Evolutionary conservation across 64 coral and sea anemone species (phyloP), one percentile per base, ranked within the genome.

Genomic region (Cladopsammia gracilis): DNA sequence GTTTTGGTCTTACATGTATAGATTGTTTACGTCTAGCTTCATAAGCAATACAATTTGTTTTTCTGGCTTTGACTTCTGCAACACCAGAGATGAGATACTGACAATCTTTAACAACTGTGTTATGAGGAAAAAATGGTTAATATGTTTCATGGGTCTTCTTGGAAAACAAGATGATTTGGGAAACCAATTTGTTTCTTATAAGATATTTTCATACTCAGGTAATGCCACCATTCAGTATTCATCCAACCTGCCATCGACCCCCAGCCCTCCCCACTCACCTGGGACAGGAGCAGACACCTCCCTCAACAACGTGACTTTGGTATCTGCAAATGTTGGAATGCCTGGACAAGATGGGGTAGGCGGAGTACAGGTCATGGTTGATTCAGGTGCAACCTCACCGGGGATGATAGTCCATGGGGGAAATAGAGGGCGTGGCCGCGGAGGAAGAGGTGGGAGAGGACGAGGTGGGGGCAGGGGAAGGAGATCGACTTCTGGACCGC

Each of bases 401-500:
- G 96, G 88, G 24, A 48, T 94, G 72, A 69, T 96, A 44, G 95
- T 92, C 3, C 81, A 87, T 26, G 82, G 87, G n/a, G 81, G 69
- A 22, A 88, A 92, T 62, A 94, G 96, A 94, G 92, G 81, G 64
- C 87, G 96, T 79, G 92, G 92, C 51, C 90, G 96, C 62, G 96
- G 96, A 46, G 96, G 92, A 3, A 92, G 96, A 89, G 96, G 94
- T 59, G 96, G 96, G 11, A 93, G 96, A 25, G 94, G 94, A 6
- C 73, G 94, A 18, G 91, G 90, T 24, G 93, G 93, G 86, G 96
- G 96, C 49, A 87, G 96, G 22, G 96, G 96, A 26, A 80, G 96
- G 48, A 89, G 96, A 79, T 98, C 96, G 76, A 98, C 96, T 51
- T 92, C 88, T 62, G 96, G 89, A 13, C 96, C 96, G 23, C 90